A percentile compares a stretch with the other conserved stretches of the same genome.
phyloP scores from a whole-genome alignment of 1,140 invertebrate genomes.

The Camponotus pennsylvanicus region DNA sequence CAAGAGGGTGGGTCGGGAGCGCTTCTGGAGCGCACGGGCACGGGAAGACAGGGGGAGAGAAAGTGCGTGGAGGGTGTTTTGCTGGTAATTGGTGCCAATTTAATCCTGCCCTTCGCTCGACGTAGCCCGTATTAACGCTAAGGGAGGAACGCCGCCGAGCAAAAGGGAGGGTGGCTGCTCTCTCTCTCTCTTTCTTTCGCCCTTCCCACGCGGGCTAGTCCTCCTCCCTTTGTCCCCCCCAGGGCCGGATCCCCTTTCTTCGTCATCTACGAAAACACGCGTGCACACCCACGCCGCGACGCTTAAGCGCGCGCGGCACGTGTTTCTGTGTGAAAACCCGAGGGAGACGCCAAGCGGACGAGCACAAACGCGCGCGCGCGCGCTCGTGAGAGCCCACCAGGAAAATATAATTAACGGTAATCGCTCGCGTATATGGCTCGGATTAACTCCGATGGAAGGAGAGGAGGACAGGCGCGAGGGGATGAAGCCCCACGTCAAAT shows the following conservation, averaged over 20 bases:
- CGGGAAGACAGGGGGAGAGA: conserved; percentile 70
- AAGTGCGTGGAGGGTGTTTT: conserved; percentile 87
- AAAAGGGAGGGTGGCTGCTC: conserved; percentile 66
- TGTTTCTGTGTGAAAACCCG: conserved; percentile 55
- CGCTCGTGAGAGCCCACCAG: conserved; percentile 70
- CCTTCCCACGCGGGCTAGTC: conserved; percentile 79
- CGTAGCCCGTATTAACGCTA: conserved; percentile 83
- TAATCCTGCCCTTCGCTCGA: conserved; percentile 86
- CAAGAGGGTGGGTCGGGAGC: conserved; percentile 50
- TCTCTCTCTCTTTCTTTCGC: conserved; percentile 54
- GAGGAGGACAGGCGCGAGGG: conserved; percentile 42
- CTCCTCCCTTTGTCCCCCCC: conserved; percentile 63
- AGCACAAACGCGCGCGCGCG: conserved; percentile 54
- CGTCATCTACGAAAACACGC: conserved; percentile 69
- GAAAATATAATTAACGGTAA: conserved; percentile 87
- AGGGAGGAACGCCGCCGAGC: conserved; percentile 73
- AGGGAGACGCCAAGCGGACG: conserved; percentile 47
- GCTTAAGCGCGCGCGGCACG: conserved; percentile 65
- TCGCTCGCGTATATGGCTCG: conserved; percentile 85
- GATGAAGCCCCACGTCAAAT: conserved; percentile 74
- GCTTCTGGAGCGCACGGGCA: conserved; percentile 26
- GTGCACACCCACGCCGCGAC: conserved; percentile 62
- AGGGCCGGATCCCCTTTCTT: conserved; percentile 63
- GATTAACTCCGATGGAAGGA: conserved; percentile 82
- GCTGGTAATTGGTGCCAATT: conserved; percentile 91